phyloP scores from a whole-genome alignment of 2,888 invertebrate species.

The Standfussiana lucernea region DNA sequence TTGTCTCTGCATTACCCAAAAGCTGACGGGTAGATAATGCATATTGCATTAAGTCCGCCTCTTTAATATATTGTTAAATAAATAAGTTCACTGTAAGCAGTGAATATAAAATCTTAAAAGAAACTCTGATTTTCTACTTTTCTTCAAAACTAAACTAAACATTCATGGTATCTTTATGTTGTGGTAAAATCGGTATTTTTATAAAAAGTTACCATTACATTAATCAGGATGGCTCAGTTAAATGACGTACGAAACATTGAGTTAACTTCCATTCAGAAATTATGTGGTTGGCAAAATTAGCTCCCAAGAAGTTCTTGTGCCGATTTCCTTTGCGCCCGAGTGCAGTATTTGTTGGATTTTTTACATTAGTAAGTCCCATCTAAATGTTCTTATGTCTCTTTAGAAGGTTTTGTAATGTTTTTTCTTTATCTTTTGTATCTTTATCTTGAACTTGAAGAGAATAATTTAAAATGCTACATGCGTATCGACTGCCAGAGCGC shows the following conservation, averaged over 20 bases:
- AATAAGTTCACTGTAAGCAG: no score
- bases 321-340: conserved; percentile 37
- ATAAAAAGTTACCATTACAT: background rate
- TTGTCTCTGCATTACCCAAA: background rate
- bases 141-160: no score
- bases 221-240: conserved; percentile 48
- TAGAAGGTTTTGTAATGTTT: background rate
- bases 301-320: conserved; percentile 50
- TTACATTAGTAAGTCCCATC: conserved; percentile 54
- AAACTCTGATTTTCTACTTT: no score
- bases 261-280: background rate
- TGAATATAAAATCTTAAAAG: no score
- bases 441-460: background rate
- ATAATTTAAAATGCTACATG: background rate
- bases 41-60: background rate
- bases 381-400: background rate
- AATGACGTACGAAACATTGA: background rate
- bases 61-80: no score
- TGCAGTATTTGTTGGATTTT: conserved; percentile 33
- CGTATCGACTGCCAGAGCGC: background rate
- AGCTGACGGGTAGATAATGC: background rate
- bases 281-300: conserved; percentile 43
- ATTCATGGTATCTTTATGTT: background rate
- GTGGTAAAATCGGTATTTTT: background rate
- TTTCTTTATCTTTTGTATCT: background rate